Conservation (phyloP, 2,113 vertebrate genomes). For the Pomatorhinus ruficollis region DNA sequence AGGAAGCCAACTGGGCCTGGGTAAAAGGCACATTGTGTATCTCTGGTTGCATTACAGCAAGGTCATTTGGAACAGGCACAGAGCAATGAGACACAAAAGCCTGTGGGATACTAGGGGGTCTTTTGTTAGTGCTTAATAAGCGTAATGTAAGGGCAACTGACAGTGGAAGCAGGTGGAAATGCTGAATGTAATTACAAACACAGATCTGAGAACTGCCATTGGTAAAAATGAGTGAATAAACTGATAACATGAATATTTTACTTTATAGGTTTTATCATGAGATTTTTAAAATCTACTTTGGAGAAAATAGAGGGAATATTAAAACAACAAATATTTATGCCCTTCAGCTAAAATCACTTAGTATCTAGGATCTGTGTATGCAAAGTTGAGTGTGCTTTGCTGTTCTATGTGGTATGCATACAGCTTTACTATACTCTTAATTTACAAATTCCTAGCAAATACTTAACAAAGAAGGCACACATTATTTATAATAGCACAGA, state of each 20-base stretch:
- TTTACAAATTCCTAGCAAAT: not conserved
- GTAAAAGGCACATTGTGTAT: slow-evolving; percentile 23
- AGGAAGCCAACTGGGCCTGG: slow-evolving; percentile 24
- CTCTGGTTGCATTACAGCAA: slow-evolving; percentile 49
- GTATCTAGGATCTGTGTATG: not conserved
- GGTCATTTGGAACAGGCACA: slow-evolving; percentile 34
- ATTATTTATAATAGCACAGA: not conserved
- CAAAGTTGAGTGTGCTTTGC: not conserved
- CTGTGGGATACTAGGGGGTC: slow-evolving; percentile 15
- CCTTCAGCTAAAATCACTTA: not conserved
- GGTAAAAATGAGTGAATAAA: not conserved
- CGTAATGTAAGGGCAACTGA: slow-evolving; percentile 59
- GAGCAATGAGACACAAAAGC: slow-evolving; percentile 41
- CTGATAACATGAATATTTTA: not conserved
- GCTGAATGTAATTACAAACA: slow-evolving; percentile 63
- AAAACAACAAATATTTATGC: not conserved
- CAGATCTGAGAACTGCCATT: not conserved
- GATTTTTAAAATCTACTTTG: not conserved
- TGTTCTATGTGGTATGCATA: not conserved
- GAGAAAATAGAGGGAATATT: not conserved
- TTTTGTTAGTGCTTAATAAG: slow-evolving; percentile 71
- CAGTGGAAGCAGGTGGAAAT: slow-evolving; percentile 66
- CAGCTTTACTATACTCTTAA: not conserved
- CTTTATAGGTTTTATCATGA: not conserved
- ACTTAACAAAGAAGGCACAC: not conserved